Evolutionary conservation across 2,888 invertebrate genomes (phyloP), one percentile per base, ranked within the genome.

Genomic region (Caenorhabditis virilis): DNA sequence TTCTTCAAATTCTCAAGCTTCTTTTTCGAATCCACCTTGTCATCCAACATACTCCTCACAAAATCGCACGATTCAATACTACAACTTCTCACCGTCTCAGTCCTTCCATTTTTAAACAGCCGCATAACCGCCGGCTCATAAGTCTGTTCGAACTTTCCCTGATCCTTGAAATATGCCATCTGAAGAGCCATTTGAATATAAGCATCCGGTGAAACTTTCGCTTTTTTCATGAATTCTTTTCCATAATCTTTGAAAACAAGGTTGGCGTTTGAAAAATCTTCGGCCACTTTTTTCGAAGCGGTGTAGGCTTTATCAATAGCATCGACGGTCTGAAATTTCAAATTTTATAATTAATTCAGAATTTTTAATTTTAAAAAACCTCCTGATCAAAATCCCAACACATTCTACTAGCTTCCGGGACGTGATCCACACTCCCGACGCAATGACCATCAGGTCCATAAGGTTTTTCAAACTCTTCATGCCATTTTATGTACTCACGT

Each of bases 61-160:
- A 95, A 98, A 0, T 88, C 90, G n/a, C 90, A 88, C 25, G 95
- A 94, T 85, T 95, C 93, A 30, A 91, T 88, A 15, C 94, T 92
- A 82, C 95, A 95, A 0, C 95, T 93, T 59, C 97, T 88, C 0
- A 97, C 95, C 0, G 97, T 97, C 86, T 97, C 97, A 0, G 97
- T 97, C 72, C 97, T 89, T 1, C 97, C 97, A 86, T 95, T 95
- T 58, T 93, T 88, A 87, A 89, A 97, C 73, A 97, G 86, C 58
- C 97, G 87, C 1, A 95, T 97, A 94, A 97, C 97, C 11, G 94
- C 94, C 0, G 97, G 95, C 86, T 97, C 97, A 84, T 97, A 97
- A 0, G 97, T 97, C 67, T 97, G 87, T 82, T 91, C 92, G 85
- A 97, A 95, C 73, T 91, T 91, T 0, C 91, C 90, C 49, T 92